Base-by-base conservation (phyloP, 2,797 vertebrate genomes). In the Pseudochromis fuscus region DNA sequence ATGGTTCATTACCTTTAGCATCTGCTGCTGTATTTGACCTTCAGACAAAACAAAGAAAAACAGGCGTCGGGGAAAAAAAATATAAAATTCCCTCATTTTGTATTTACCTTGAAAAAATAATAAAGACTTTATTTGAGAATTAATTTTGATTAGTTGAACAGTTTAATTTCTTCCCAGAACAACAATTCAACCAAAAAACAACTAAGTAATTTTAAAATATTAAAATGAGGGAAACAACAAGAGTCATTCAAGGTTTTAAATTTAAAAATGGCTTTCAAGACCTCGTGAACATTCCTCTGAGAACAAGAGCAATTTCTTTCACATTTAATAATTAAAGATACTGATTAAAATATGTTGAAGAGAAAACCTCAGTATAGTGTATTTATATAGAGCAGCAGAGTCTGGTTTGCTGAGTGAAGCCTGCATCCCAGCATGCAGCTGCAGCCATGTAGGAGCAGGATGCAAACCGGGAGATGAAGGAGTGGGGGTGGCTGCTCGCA, bases 11-110 rank as follows among this genome's bases (percentile, higher is more conserved):
- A 87, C 28, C 40, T 66, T 33, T 50, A 24, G 72, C 71, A 82
- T 72, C 71, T 76, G 83, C 62, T 48, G 77, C 61, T 6, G 58
- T 12, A 50, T 77, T 67, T 79, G 83, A 87, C 88, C 85, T 88
- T 84, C 71, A 71, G 42, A 33, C 12, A 5, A 72, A 31, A 35
- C 12, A 49, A 51, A 57, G 6, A 16, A 19, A 44, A 44, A 44
- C 4, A 1, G 19, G 19, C 12, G 35, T 37, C 35, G 5, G 3
- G 35, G 16, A 46, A 46, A 46, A 10, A 46, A 46, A 46, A 1
- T 3, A 21, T 23, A 23, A 46, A 12, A 12, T 10, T 44, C 40
- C 7, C 7, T 44, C 6, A n/a, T 30, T 30, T 30, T 30, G 30
- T 30, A 30, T 30, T 30, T 30, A 30, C n/a, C n/a, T n/a, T n/a